Evolutionary conservation across 2,797 vertebrate genomes (phyloP).

Genomic region (Xenopus petersii): DNA sequence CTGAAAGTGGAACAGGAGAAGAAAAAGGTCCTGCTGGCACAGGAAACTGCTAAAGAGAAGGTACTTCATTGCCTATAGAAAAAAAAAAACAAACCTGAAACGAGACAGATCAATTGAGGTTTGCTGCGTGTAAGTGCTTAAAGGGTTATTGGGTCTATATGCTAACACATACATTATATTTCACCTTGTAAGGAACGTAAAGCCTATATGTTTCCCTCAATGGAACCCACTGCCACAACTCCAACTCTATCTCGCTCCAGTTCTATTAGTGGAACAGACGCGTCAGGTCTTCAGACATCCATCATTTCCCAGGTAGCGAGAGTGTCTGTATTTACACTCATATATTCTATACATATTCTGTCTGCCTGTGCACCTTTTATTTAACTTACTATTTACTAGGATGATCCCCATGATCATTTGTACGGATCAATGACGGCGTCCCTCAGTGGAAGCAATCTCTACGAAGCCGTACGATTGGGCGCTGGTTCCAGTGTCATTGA

Average conservation of each 20-base stretch:
- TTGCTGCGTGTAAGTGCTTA: too few species aligned
- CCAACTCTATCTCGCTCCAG: slow-evolving; percentile 92
- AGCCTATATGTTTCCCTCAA: slow-evolving; percentile 60
- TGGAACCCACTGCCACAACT: slow-evolving; percentile 80
- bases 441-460: slow-evolving; percentile 82
- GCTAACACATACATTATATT: not conserved
- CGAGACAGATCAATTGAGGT: too few species aligned
- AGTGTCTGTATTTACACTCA: too few species aligned
- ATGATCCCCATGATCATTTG: slow-evolving; percentile 82
- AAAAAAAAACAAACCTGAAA: too few species aligned
- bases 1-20: slow-evolving; percentile 97
- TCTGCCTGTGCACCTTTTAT: too few species aligned
- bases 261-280: slow-evolving; percentile 86
- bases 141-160: too few species aligned
- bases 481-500: slow-evolving; percentile 92
- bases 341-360: too few species aligned
- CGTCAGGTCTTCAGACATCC: slow-evolving; percentile 79
- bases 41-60: slow-evolving; percentile 93
- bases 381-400: slow-evolving; percentile 61
- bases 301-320: slow-evolving; percentile 79
- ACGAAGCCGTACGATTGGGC: slow-evolving; percentile 87
- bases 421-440: slow-evolving; percentile 71
- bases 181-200: slow-evolving; percentile 77
- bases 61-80: slow-evolving; percentile 57
- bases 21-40: slow-evolving; percentile 86